Conservation (phyloP, 2,888 invertebrate species). For the Thalpophila matura region DNA sequence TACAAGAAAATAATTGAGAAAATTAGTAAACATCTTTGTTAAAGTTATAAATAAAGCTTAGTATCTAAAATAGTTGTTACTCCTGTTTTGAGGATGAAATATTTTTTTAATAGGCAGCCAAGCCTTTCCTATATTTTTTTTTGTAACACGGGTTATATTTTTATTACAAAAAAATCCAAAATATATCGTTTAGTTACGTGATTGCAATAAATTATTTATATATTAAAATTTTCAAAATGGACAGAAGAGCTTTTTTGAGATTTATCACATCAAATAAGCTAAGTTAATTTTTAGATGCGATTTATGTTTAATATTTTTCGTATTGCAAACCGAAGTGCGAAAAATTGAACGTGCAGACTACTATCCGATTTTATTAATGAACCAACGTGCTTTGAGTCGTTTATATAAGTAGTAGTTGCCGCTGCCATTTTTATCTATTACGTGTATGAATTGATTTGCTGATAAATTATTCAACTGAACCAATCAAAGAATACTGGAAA, state of each 20-base stretch:
- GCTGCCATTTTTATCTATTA: conserved; percentile 46
- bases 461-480: conserved; percentile 40
- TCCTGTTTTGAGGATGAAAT: background rate
- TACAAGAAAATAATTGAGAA: conserved; percentile 21
- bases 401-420: conserved; percentile 43
- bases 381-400: conserved; percentile 15
- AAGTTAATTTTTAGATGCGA: conserved; percentile 1
- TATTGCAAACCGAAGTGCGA: conserved; percentile 4
- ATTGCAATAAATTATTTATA: background rate
- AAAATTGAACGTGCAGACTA: conserved; percentile 44
- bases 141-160: too few relatives aligned
- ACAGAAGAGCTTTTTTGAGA: background rate
- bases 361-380: conserved; percentile 33
- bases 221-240: background rate
- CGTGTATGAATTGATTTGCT: conserved; percentile 44
- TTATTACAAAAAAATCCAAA: too few relatives aligned
- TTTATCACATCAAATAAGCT: background rate
- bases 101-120: background rate
- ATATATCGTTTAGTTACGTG: background rate
- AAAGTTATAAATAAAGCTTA: background rate
- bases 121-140: too few relatives aligned
- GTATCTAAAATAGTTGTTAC: background rate
- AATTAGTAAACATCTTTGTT: conserved; percentile 25
- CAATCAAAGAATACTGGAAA: conserved; percentile 21
- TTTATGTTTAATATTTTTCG: conserved; percentile 1